A percentile compares a stretch with the other conserved stretches of the same genome.
phyloP scores from a whole-genome alignment of 2,113 vertebrate species.

The Athene cunicularia region DNA sequence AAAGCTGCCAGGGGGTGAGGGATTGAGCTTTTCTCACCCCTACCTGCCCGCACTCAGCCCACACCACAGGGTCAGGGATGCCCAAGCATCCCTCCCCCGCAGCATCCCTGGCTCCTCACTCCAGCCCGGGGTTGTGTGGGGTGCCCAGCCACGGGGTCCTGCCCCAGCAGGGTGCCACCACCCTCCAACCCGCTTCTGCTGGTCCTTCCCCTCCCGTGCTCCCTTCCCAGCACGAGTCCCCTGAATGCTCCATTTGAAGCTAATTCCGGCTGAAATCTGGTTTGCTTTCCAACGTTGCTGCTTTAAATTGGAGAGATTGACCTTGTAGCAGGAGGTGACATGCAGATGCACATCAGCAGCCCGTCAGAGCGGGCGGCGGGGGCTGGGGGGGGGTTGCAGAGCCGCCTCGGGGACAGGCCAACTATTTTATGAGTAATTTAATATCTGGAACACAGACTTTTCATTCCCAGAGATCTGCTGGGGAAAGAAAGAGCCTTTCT shows the following conservation, averaged over 20 bases:
- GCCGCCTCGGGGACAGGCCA: constrained; percentile 69
- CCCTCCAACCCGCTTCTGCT: neutral
- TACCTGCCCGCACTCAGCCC: fast-evolving
- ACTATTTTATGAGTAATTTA: constrained; percentile 85
- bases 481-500: constrained; percentile 58
- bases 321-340: constrained; percentile 66
- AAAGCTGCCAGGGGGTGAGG: neutral
- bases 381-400: neutral
- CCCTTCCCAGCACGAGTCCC: neutral
- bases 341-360: constrained; percentile 53
- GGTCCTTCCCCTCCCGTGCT: neutral
- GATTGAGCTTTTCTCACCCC: fast-evolving
- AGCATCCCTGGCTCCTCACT: neutral
- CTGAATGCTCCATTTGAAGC: constrained; percentile 42
- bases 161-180: neutral
- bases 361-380: constrained; percentile 21
- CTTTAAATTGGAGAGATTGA: constrained; percentile 60
- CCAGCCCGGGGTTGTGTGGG: neutral
- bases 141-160: neutral
- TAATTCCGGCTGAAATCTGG: constrained; percentile 47
- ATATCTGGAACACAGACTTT: constrained; percentile 78
- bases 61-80: neutral
- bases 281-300: constrained; percentile 41
- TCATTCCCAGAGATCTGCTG: constrained; percentile 68
- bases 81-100: neutral